Percentiles rank a stretch among this genome's conserved stretches.
phyloP scores from a whole-genome alignment of 1,140 invertebrate genomes.

The Lordiphosa mommai region DNA sequence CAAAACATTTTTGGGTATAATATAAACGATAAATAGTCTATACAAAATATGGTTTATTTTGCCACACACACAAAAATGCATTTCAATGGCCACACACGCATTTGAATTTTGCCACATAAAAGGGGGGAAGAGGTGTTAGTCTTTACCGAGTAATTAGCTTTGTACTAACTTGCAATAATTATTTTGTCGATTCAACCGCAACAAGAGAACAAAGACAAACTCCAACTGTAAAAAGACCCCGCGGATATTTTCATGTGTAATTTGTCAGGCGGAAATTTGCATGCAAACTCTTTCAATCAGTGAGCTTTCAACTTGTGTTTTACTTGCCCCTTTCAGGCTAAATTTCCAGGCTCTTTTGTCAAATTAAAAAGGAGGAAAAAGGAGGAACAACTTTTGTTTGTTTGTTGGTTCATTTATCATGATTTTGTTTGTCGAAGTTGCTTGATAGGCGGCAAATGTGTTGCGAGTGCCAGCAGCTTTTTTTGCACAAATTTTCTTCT shows the following conservation, averaged over 20 bases:
- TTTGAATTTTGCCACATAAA: conserved; percentile 25
- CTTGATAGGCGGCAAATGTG: conserved; percentile 69
- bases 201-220: background rate
- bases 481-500: conserved; percentile 39
- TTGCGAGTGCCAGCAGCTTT: conserved; percentile 49
- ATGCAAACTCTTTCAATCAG: conserved; percentile 61
- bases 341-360: conserved; percentile 68
- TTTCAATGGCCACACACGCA: no score
- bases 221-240: background rate
- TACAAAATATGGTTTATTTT: no score
- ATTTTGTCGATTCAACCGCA: conserved; percentile 37
- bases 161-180: conserved; percentile 52
- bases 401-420: conserved; percentile 74
- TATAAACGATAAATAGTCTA: no score
- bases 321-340: conserved; percentile 62
- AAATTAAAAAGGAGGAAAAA: conserved; percentile 65
- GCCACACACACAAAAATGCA: no score
- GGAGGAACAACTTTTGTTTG: conserved; percentile 32
- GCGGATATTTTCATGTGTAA: conserved; percentile 8
- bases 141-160: conserved; percentile 51
- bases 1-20: no score
- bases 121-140: conserved; percentile 12
- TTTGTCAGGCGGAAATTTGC: conserved; percentile 21
- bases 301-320: conserved; percentile 45
- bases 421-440: conserved; percentile 74